These are phyloP conservation scores for Poecilia picta DNA, from an alignment of 2,797 vertebrate genomes.

Conservation along the genomic window DNA sequence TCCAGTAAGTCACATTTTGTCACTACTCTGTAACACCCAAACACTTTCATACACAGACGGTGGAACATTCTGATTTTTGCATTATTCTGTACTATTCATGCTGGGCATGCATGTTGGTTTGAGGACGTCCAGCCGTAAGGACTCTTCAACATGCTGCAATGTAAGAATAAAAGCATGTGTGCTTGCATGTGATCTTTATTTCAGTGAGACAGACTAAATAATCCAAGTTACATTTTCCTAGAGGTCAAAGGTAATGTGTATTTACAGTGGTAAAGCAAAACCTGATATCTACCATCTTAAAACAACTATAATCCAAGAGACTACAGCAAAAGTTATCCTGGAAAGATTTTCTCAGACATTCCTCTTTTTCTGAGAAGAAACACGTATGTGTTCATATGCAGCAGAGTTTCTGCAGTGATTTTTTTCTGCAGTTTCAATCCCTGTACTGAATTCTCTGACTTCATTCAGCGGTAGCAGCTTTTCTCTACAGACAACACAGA, in stretches of 20 bases:
- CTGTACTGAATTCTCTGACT: neutral
- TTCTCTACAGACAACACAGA: neutral
- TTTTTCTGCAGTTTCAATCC: neutral
- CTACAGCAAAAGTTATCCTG: neutral
- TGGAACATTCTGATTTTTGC: neutral
- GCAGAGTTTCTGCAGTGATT: neutral
- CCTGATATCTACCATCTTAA: neutral
- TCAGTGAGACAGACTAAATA: too few species aligned
- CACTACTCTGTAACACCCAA: neutral
- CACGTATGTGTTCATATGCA: neutral
- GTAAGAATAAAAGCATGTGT: neutral
- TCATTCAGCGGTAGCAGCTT: neutral
- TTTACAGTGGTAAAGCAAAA: neutral
- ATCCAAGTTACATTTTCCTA: neutral
- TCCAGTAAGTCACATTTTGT: conserved; percentile 32
- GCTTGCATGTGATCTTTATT: neutral
- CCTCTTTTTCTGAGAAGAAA: neutral
- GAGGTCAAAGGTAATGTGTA: neutral
- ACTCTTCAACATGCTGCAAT: neutral
- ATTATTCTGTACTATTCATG: neutral
- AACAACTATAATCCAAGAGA: neutral
- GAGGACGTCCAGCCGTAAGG: neutral
- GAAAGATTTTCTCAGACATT: neutral
- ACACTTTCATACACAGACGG: neutral
- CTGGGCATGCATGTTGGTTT: neutral